Evolutionary conservation across 2,797 vertebrate genomes (phyloP), one percentile per base, ranked within the genome.

Genomic region (Phyllotis vaccarum): DNA sequence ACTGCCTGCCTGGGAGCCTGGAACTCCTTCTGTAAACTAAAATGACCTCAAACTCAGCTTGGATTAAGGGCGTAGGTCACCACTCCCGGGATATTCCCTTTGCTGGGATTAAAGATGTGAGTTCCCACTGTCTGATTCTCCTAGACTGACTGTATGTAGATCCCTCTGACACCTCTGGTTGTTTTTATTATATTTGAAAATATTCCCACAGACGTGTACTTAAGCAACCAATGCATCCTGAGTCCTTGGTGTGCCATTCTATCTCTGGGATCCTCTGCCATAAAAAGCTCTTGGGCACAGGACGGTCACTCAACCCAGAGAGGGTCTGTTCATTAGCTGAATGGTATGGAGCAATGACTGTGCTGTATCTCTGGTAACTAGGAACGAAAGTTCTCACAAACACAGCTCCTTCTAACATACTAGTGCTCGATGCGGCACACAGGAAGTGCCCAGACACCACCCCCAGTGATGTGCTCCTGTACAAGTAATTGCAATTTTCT

Each of bases 201-300:
- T n/a, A n/a, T n/a, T n/a, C n/a, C n/a, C n/a, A n/a, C 3, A 8
- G 24, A 76, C 31, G 58, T 31, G 27, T 12, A 27, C 31, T 54
- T 70, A 46, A 56, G n/a, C 99, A 70, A 16, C 56, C 60, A 37
- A 52, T 27, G 49, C 24, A 40, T 6, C 43, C 14, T n/a, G 66
- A 86, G 22, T 49, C 91, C 66, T 56, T 64, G 37, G 29, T 70
- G 54, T 40, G 46, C 29, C 34, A 66, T 66, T 85, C 88, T 89
- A 49, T 68, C 85, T 91, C 76, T 58, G n/a, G 58, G 54, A 14
- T 54, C 76, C 54, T 90, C 52, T 24, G 75, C 6, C 37, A 12
- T 60, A 75, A 86, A 46, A 16, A 62, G 31, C 27, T 78, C 68
- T 13, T 27, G 60, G 46, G 24, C 14, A 0, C 31, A 86, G 52